Conservation (phyloP, 30 jellyfish, hydroid and myxozoan genomes). For the Sanderia malayensis region DNA sequence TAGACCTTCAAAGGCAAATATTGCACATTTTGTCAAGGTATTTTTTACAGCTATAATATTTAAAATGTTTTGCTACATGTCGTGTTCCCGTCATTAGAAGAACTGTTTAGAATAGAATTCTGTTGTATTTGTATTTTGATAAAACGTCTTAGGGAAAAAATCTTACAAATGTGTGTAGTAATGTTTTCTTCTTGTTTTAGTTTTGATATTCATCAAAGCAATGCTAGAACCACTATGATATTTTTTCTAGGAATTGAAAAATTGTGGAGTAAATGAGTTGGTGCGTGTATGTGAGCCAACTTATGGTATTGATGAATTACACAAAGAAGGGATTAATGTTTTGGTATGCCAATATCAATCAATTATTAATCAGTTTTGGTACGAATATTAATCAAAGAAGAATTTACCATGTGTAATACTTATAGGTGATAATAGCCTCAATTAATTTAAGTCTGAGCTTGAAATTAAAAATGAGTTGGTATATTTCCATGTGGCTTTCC, state of each 20-base stretch:
- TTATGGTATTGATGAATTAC: conserved; percentile 64
- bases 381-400: too few relatives aligned
- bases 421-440: too few relatives aligned
- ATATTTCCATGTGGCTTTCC: neutral
- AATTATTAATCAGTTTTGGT: too few relatives aligned
- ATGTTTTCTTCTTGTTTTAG: neutral
- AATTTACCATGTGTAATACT: too few relatives aligned
- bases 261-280: conserved; percentile 97
- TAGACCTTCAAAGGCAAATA: conserved; percentile 91
- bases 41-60: neutral
- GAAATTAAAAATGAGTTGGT: too few relatives aligned
- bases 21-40: conserved; percentile 87
- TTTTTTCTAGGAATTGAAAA: conserved; percentile 73
- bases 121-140: neutral
- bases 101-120: neutral
- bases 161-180: neutral
- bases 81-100: neutral
- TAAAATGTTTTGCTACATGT: neutral
- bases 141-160: neutral
- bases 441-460: too few relatives aligned
- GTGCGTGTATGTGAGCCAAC: conserved; percentile 98
- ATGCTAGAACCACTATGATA: too few relatives aligned
- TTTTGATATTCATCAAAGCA: too few relatives aligned
- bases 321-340: conserved; percentile 89
- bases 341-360: conserved; percentile 61